These are phyloP conservation scores for Psophia crepitans DNA, from an alignment of 2,113 vertebrate species.

Conservation along the genomic window DNA sequence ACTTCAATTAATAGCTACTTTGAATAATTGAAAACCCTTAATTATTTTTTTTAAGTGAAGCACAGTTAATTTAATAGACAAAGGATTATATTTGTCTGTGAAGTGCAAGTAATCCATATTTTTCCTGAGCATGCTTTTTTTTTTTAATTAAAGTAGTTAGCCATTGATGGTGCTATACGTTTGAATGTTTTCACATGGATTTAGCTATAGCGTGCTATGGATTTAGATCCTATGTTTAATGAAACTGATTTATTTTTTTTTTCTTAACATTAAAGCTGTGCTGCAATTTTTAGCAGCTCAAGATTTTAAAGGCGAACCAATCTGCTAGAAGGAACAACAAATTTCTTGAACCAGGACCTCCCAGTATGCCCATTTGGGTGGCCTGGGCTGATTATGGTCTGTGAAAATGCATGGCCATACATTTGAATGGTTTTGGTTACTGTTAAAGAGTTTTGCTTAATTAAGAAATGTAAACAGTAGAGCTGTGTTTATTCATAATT, in stretches of 20 bases:
- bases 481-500: conserved; percentile 26
- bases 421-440: not conserved
- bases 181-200: not conserved
- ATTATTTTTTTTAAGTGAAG: not conserved
- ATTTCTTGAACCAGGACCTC: not conserved
- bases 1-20: not conserved
- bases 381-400: not conserved
- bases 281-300: not conserved
- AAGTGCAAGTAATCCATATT: not conserved
- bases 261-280: not conserved
- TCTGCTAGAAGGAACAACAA: not conserved
- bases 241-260: not conserved
- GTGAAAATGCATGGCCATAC: not conserved
- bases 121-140: not conserved
- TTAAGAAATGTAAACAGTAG: not conserved
- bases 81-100: not conserved
- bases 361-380: not conserved
- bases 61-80: not conserved
- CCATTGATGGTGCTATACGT: not conserved
- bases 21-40: not conserved
- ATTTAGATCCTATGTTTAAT: not conserved
- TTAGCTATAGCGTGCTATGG: not conserved
- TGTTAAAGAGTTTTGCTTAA: not conserved
- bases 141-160: not conserved
- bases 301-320: not conserved